Percentiles rank a stretch among this genome's conserved stretches.
Conservation (phyloP, 2,113 vertebrate genomes). For the Esox niger region DNA sequence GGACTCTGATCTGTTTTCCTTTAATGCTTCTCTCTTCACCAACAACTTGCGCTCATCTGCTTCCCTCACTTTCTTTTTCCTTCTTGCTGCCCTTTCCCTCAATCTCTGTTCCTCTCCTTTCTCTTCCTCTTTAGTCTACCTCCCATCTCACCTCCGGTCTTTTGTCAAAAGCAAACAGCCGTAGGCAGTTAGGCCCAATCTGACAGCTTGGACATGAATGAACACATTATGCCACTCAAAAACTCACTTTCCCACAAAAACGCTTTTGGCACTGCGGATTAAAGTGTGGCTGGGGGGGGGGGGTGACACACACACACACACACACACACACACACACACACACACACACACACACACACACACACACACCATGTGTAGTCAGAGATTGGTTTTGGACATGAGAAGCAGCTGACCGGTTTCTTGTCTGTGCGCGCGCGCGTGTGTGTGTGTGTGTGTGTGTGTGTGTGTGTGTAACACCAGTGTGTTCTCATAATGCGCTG, state of each 20-base stretch:
- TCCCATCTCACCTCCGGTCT: neutral
- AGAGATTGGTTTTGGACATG: conserved; percentile 2
- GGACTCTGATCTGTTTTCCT: neutral
- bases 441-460: conserved; percentile 19
- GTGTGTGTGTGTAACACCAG: neutral
- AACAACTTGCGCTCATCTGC: too few relatives aligned
- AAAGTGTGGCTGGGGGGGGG: neutral
- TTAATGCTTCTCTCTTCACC: neutral
- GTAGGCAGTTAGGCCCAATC: neutral
- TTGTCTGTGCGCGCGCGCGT: neutral
- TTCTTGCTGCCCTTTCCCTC: too few relatives aligned
- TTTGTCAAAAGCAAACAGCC: neutral
- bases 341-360: too few relatives aligned
- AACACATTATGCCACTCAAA: neutral
- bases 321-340: too few relatives aligned
- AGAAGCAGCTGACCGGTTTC: conserved; percentile 4
- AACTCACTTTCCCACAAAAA: neutral
- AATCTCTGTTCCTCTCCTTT: too few relatives aligned
- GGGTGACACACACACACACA: too few relatives aligned
- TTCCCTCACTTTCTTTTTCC: too few relatives aligned
- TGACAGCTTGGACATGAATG: neutral
- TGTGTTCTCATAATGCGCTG: conserved; percentile 16
- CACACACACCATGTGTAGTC: neutral
- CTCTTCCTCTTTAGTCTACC: neutral
- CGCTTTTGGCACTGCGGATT: neutral